These are phyloP conservation scores for Pygathrix nemaeus DNA, from an alignment of 2,113 vertebrate genomes.

Conservation along the genomic window DNA sequence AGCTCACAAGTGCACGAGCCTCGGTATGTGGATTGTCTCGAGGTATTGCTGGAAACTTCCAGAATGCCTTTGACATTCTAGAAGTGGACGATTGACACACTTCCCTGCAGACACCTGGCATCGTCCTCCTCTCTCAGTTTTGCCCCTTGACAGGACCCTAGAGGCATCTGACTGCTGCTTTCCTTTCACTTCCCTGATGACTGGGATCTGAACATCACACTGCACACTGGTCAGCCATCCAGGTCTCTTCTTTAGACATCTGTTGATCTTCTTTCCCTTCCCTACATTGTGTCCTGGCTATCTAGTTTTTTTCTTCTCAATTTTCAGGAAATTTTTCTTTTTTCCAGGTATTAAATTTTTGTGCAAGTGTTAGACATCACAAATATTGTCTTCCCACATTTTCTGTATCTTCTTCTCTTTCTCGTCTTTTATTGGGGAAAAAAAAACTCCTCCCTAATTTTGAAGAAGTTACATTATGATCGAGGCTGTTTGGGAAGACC, in stretches of 20 bases:
- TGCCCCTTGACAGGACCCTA: not conserved
- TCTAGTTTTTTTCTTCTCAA: not conserved
- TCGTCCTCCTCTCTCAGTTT: not conserved
- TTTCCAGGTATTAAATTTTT: not conserved
- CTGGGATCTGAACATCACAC: not conserved
- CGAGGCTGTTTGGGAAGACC: not conserved
- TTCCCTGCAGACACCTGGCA: not conserved
- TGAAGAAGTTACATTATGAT: not conserved
- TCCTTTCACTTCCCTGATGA: accelerated
- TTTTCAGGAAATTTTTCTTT: not conserved
- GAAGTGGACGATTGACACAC: not conserved
- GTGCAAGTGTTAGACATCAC: not conserved
- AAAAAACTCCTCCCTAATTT: not conserved
- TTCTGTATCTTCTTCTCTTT: not conserved
- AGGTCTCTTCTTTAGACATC: not conserved
- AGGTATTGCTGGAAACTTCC: not conserved
- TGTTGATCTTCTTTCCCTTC: not conserved
- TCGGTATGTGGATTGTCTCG: accelerated
- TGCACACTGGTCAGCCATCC: not conserved
- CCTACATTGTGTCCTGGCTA: not conserved
- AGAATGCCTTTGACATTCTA: not conserved
- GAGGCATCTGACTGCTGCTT: not conserved
- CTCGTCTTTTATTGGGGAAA: not conserved
- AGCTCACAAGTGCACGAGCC: not conserved
- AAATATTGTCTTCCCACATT: not conserved